Evolutionary conservation across 2,113 vertebrate species (phyloP).

Genomic region (Mastomys natalensis): DNA sequence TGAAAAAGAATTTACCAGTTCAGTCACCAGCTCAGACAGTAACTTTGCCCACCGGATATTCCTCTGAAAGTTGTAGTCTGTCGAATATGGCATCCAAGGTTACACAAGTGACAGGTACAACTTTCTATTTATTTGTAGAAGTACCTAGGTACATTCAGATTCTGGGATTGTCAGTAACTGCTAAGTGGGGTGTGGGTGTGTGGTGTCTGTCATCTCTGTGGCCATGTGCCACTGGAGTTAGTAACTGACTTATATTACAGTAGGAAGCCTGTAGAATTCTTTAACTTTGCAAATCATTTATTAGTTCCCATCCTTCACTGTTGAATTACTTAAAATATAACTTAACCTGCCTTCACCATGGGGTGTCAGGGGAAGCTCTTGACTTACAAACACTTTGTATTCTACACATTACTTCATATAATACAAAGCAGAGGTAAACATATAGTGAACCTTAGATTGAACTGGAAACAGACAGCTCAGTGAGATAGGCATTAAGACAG

Average conservation of each 20-base stretch:
- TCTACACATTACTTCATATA: background rate
- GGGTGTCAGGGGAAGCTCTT: background rate
- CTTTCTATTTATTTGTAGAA: background rate
- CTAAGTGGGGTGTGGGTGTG: background rate
- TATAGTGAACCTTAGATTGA: background rate
- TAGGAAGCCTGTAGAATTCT: background rate
- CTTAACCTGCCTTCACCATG: background rate
- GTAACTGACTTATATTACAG: background rate
- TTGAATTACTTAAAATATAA: background rate
- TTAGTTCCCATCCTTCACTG: background rate
- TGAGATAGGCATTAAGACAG: background rate
- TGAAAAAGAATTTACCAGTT: slow-evolving; percentile 69
- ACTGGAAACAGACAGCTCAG: background rate
- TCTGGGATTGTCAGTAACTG: background rate
- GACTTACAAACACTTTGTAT: background rate
- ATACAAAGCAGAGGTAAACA: background rate
- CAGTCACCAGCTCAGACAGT: background rate
- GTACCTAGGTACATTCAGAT: background rate
- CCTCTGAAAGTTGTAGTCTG: background rate
- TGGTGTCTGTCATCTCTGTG: background rate
- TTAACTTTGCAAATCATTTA: background rate
- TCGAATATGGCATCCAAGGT: slow-evolving; percentile 58
- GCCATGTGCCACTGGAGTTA: background rate
- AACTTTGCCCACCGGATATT: background rate
- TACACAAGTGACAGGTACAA: slow-evolving; percentile 78